phyloP scores from a whole-genome alignment of 1,140 invertebrate genomes.

The Drosophila orosa region DNA sequence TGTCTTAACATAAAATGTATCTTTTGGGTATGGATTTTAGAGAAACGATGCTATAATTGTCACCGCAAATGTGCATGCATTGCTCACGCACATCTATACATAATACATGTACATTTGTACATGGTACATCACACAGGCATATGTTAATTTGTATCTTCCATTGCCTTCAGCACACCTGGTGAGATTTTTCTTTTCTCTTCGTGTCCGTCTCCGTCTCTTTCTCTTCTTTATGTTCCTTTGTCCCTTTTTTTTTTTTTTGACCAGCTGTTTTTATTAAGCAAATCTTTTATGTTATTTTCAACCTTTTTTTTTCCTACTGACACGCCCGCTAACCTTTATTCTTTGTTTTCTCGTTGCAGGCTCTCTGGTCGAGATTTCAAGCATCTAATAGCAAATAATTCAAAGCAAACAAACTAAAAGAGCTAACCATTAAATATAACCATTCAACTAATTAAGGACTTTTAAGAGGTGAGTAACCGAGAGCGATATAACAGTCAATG shows the following conservation, averaged over 20 bases:
- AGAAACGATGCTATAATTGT: not conserved
- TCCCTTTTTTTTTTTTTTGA: constrained; percentile 1
- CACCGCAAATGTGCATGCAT: not conserved
- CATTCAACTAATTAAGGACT: constrained; percentile 73
- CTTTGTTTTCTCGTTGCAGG: constrained; percentile 40
- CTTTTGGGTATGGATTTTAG: not conserved
- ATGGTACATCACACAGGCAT: constrained; percentile 17
- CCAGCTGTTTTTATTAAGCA: constrained; percentile 25
- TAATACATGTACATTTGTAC: not conserved
- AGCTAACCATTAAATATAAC: constrained; percentile 18
- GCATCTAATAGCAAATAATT: constrained; percentile 2
- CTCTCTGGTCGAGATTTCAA: constrained; percentile 59
- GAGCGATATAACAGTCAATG: constrained; percentile 11
- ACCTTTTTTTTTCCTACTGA: not conserved
- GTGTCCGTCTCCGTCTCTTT: not conserved
- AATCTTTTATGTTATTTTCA: not conserved
- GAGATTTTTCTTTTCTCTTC: constrained; percentile 29
- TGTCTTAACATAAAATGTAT: not conserved
- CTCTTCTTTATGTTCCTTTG: constrained; percentile 13
- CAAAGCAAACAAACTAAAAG: constrained; percentile 4
- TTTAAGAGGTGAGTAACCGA: constrained; percentile 69
- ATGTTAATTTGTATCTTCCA: constrained; percentile 40
- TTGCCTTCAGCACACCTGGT: constrained; percentile 35
- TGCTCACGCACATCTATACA: not conserved
- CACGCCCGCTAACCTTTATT: constrained; percentile 25